phyloP scores from a whole-genome alignment of 2,888 invertebrate species.

The Tortricodes alternella region DNA sequence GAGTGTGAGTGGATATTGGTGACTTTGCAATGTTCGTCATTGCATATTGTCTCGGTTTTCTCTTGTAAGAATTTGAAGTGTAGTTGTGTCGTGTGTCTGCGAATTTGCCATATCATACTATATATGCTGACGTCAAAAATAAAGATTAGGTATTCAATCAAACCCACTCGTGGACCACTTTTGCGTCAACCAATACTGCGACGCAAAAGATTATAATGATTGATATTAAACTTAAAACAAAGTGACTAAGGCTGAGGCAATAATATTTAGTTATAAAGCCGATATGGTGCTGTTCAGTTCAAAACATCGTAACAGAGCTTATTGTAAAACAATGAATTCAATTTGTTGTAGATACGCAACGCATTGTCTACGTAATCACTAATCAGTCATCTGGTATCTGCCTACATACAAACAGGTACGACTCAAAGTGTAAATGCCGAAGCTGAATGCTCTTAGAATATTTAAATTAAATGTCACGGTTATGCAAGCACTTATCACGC shows the following conservation, averaged over 20 bases:
- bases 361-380: constrained; percentile 12
- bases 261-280: not conserved
- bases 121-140: too few species aligned
- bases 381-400: constrained; percentile 19
- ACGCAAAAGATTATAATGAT: too few species aligned
- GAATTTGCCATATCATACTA: too few species aligned
- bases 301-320: not conserved
- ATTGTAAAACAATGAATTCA: constrained; percentile 11
- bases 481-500: constrained; percentile 25
- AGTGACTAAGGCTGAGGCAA: not conserved
- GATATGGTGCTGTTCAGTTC: not conserved
- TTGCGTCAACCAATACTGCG: too few species aligned
- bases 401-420: constrained; percentile 12
- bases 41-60: too few species aligned
- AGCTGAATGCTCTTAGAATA: constrained; percentile 13
- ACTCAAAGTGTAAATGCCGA: constrained; percentile 1
- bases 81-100: too few species aligned
- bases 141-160: too few species aligned
- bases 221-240: not conserved
- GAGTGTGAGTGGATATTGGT: too few species aligned
- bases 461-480: constrained; percentile 31
- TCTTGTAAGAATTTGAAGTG: too few species aligned
- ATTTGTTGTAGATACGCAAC: constrained; percentile 3
- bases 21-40: too few species aligned
- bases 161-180: too few species aligned